Conservation (phyloP, 2,888 invertebrate species). For the Callimorpha dominula region DNA sequence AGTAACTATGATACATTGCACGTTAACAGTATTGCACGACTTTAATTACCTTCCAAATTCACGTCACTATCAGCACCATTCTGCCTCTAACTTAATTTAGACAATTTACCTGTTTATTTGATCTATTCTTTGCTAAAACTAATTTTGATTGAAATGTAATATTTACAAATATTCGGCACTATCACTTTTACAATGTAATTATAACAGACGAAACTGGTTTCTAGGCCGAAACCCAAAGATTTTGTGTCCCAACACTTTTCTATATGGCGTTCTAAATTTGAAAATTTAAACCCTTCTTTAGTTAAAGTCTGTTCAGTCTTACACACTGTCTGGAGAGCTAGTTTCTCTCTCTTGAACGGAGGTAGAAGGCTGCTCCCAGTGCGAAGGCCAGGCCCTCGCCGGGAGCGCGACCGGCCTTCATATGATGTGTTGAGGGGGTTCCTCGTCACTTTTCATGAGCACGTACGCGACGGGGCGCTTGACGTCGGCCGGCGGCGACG, state of each 20-base stretch:
- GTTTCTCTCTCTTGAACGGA: conserved; percentile 73
- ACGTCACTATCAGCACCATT: conserved; percentile 48
- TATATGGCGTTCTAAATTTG: conserved; percentile 24
- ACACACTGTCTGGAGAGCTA: conserved; percentile 82
- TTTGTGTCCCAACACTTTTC: conserved; percentile 29
- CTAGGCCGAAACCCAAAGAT: conserved; percentile 13
- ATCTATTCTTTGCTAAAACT: conserved; percentile 9
- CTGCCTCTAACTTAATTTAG: conserved; percentile 22
- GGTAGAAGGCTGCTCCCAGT: conserved; percentile 84
- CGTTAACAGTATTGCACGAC: conserved; percentile 50
- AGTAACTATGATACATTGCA: conserved; percentile 54
- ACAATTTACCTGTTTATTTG: conserved; percentile 6
- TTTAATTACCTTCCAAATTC: conserved; percentile 22
- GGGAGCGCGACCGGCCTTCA: conserved; percentile 95
- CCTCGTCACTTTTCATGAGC: conserved; percentile 88
- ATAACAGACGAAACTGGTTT: conserved; percentile 19
- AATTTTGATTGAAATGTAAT: conserved; percentile 14
- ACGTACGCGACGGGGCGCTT: conserved; percentile 88
- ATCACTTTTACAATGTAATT: conserved; percentile 14
- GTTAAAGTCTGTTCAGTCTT: conserved; percentile 49
- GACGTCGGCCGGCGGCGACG: conserved; percentile 78
- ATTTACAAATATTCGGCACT: conserved; percentile 20
- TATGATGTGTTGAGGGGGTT: conserved; percentile 90
- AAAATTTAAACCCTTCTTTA: conserved; percentile 15
- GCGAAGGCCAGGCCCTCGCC: conserved; percentile 86